A percentile compares a stretch with the other conserved stretches of the same genome.
These are phyloP conservation scores for Bothrops jararaca DNA, from an alignment of 2,113 vertebrate genomes.

Conservation along the genomic window DNA sequence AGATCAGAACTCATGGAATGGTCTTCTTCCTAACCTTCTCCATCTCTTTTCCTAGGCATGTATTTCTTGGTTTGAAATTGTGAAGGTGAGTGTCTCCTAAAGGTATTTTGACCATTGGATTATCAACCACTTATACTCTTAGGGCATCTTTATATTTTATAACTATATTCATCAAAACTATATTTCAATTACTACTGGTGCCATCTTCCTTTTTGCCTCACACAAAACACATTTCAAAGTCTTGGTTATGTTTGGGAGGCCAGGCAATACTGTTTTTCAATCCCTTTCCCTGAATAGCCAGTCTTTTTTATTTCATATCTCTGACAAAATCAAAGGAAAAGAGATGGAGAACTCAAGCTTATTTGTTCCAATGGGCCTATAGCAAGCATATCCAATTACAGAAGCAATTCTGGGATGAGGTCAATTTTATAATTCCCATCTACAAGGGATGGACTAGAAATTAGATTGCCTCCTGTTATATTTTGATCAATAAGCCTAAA, in stretches of 20 bases:
- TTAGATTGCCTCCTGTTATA: no score
- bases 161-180: neutral
- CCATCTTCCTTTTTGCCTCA: neutral
- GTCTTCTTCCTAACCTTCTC: neutral
- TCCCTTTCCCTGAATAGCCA: neutral
- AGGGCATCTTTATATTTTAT: slow-evolving; percentile 9
- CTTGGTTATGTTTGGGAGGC: neutral
- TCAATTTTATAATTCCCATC: neutral
- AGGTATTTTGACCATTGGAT: slow-evolving; percentile 18
- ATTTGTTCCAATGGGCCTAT: slow-evolving; percentile 60
- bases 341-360: slow-evolving; percentile 17
- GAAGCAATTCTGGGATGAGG: slow-evolving; percentile 49
- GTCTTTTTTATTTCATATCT: neutral
- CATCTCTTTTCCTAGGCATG: slow-evolving; percentile 32
- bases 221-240: neutral
- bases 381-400: slow-evolving; percentile 49
- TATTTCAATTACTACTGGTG: neutral
- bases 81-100: slow-evolving; percentile 61
- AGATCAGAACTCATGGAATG: slow-evolving; percentile 50
- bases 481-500: neutral
- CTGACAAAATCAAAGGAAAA: neutral
- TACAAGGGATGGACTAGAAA: neutral
- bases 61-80: slow-evolving; percentile 65
- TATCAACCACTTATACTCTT: neutral
- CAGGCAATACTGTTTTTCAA: neutral